Percentiles rank a stretch among this genome's conserved stretches.
Conservation (phyloP, 2,113 vertebrate species). For the Myotis lucifugus region DNA sequence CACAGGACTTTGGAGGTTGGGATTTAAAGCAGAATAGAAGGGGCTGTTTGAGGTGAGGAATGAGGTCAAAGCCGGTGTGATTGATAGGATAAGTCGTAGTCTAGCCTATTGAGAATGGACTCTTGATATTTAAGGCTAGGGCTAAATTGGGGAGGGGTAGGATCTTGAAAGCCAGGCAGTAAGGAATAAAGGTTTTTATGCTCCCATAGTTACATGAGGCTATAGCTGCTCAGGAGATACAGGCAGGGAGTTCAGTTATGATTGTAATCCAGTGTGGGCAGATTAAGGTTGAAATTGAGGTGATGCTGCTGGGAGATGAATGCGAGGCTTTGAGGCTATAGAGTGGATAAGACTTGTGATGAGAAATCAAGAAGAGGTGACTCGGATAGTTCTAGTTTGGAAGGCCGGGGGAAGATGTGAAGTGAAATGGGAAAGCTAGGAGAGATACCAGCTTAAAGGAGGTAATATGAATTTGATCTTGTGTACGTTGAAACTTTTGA, state of each 20-base stretch:
- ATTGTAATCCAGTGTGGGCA: not conserved
- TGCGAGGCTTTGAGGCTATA: not conserved
- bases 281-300: not conserved
- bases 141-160: not conserved
- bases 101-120: not conserved
- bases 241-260: not conserved
- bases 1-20: not conserved
- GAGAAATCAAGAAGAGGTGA: not conserved
- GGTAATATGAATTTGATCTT: not conserved
- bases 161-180: not conserved
- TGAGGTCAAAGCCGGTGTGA: not conserved
- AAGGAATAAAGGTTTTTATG: not conserved
- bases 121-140: not conserved
- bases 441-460: not conserved
- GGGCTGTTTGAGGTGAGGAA: not conserved
- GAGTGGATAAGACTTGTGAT: not conserved
- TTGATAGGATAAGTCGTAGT: not conserved
- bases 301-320: not conserved
- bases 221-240: not conserved
- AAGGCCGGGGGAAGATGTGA: not conserved
- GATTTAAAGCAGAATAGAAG: not conserved
- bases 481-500: not conserved
- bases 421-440: not conserved
- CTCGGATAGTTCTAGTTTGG: not conserved
- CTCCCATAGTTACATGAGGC: not conserved